A percentile compares a stretch with the other conserved stretches of the same genome.
Evolutionary conservation across 2,797 vertebrate genomes (phyloP).

Genomic region (Simalia tracyae): DNA sequence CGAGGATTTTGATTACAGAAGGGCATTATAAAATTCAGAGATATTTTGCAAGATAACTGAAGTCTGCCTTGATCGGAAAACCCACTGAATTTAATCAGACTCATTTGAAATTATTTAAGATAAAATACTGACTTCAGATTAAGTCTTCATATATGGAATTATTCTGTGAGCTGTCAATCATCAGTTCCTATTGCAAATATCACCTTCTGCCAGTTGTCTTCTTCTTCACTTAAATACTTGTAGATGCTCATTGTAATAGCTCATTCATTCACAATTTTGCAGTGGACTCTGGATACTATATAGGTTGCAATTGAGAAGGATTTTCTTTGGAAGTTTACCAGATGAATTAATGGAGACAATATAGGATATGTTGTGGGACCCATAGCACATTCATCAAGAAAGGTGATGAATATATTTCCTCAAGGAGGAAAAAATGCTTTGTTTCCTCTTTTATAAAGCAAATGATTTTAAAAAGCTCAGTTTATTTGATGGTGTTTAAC

Average conservation of each 20-base stretch:
- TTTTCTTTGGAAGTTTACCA: constrained; percentile 1
- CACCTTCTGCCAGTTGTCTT: neutral
- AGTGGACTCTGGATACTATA: neutral
- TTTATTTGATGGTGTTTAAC: constrained; percentile 41
- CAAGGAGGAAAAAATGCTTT: constrained; percentile 54
- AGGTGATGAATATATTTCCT: constrained; percentile 57
- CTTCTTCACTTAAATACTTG: neutral
- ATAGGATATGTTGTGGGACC: constrained; percentile 47
- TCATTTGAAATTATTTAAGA: neutral
- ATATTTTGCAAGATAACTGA: too few species aligned
- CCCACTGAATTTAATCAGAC: neutral
- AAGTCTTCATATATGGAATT: neutral
- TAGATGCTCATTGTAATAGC: neutral
- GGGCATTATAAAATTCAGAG: too few species aligned
- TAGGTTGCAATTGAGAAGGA: neutral
- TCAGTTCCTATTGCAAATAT: neutral
- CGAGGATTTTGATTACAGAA: too few species aligned
- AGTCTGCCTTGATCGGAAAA: neutral
- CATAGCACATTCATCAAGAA: constrained; percentile 58
- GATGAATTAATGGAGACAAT: constrained; percentile 22
- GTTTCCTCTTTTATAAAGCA: constrained; percentile 50
- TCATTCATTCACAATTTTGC: neutral
- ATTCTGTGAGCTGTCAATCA: neutral
- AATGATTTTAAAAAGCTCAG: constrained; percentile 37
- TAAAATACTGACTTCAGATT: neutral